Percentiles rank a stretch among this genome's conserved stretches.
phyloP scores from a whole-genome alignment of 2,888 invertebrate genomes.

The Heterodera filipjevi region DNA sequence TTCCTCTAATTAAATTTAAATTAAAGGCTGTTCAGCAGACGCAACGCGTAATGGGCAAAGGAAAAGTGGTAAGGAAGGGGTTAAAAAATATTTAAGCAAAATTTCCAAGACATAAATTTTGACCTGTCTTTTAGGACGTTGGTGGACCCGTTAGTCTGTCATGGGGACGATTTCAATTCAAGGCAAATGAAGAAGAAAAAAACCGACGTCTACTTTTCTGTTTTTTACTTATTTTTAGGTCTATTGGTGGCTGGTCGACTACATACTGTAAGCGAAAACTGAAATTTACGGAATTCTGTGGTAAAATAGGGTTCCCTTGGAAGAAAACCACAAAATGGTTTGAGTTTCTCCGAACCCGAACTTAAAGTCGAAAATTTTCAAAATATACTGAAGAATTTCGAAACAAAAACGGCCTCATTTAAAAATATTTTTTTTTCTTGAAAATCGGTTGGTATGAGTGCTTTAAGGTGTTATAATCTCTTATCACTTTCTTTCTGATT shows the following conservation, averaged over 20 bases:
- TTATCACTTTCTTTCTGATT: too few relatives aligned
- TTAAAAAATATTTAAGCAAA: neutral
- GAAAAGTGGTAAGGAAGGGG: constrained; percentile 49
- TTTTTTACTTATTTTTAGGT: constrained; percentile 41
- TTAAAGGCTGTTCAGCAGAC: constrained; percentile 51
- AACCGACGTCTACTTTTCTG: neutral
- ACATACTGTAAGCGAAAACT: constrained; percentile 43
- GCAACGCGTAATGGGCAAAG: constrained; percentile 55
- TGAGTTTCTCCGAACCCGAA: too few relatives aligned
- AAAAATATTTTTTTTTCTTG: too few relatives aligned
- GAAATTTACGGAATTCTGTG: constrained; percentile 29
- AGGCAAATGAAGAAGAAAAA: constrained; percentile 44
- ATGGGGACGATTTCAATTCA: constrained; percentile 52
- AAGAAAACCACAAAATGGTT: too few relatives aligned
- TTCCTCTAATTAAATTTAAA: neutral
- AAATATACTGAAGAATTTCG: too few relatives aligned
- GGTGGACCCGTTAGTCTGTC: constrained; percentile 35
- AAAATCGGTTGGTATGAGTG: too few relatives aligned
- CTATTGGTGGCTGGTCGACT: constrained; percentile 64
- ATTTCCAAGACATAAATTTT: too few relatives aligned
- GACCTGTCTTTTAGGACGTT: constrained; percentile 2
- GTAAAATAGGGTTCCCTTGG: too few relatives aligned
- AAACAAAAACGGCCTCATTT: too few relatives aligned
- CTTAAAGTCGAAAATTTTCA: too few relatives aligned
- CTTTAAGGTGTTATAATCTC: too few relatives aligned